Evolutionary conservation across 2,888 invertebrate genomes (phyloP).

Genomic region (Muscina levida): DNA sequence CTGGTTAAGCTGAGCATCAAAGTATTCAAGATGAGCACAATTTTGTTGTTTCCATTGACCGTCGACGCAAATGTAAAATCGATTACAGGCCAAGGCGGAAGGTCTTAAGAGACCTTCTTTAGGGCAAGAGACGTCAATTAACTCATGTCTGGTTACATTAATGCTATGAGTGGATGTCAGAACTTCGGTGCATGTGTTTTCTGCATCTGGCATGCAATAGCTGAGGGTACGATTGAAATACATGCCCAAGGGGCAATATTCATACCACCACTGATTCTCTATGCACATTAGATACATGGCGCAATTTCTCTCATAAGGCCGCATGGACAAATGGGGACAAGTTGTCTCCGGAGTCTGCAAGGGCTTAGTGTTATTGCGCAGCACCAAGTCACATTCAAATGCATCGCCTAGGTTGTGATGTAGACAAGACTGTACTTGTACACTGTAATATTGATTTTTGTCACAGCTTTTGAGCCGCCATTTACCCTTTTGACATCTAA

Average conservation of each 20-base stretch:
- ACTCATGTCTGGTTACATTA: background rate
- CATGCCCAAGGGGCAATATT: constrained; percentile 74
- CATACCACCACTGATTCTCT: constrained; percentile 74
- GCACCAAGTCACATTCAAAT: constrained; percentile 43
- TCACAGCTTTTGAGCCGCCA: constrained; percentile 73
- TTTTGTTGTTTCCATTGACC: constrained; percentile 62
- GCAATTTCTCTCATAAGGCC: constrained; percentile 69
- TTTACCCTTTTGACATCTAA: constrained; percentile 71
- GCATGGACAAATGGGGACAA: constrained; percentile 69
- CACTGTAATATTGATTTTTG: constrained; percentile 69
- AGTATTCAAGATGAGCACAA: constrained; percentile 66
- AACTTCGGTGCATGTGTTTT: constrained; percentile 64
- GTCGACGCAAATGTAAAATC: constrained; percentile 66
- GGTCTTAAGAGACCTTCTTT: constrained; percentile 67
- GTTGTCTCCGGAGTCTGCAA: background rate
- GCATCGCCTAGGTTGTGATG: constrained; percentile 29
- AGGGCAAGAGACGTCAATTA: constrained; percentile 61
- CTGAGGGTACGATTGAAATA: constrained; percentile 73
- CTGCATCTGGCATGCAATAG: constrained; percentile 73
- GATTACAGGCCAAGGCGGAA: constrained; percentile 66
- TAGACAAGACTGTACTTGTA: constrained; percentile 68
- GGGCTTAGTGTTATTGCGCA: background rate
- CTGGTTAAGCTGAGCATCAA: constrained; percentile 60
- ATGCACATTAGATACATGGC: constrained; percentile 73
- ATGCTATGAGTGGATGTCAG: background rate